Evolutionary conservation across 2,797 vertebrate genomes (phyloP).

Genomic region (Centroberyx gerrardi): DNA sequence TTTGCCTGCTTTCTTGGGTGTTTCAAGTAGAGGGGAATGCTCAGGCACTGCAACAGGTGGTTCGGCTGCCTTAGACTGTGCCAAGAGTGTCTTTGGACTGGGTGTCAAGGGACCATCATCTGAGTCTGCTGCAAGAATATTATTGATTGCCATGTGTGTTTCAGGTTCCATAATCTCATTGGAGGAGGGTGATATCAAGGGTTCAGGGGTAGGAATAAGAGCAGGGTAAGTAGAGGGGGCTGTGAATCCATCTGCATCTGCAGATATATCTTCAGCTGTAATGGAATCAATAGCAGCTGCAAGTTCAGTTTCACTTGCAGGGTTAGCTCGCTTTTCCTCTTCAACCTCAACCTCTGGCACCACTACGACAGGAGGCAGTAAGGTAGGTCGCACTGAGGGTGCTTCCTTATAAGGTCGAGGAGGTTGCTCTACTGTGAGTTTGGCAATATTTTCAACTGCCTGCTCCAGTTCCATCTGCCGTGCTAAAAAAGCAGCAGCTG

Average conservation of each 20-base stretch:
- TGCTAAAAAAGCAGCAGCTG: constrained; percentile 89
- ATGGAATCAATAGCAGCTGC: constrained; percentile 99
- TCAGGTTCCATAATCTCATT: constrained; percentile 91
- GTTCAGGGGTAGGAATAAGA: constrained; percentile 83
- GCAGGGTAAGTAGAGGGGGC: constrained; percentile 88
- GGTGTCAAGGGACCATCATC: constrained; percentile 69
- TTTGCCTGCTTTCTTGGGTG: constrained; percentile 89
- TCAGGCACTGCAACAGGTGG: constrained; percentile 72
- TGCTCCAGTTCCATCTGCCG: constrained; percentile 96
- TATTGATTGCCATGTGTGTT: constrained; percentile 88
- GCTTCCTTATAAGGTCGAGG: constrained; percentile 89
- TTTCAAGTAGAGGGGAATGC: constrained; percentile 75
- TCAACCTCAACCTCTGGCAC: constrained; percentile 85
- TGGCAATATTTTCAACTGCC: constrained; percentile 97
- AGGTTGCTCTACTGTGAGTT: constrained; percentile 89
- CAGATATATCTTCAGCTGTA: constrained; percentile 91
- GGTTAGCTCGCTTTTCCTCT: constrained; percentile 92
- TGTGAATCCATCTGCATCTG: constrained; percentile 92
- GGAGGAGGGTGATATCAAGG: constrained; percentile 82
- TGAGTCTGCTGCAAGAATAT: constrained; percentile 83
- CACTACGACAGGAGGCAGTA: constrained; percentile 79
- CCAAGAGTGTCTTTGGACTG: constrained; percentile 59
- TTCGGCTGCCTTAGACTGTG: constrained; percentile 83
- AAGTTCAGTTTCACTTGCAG: constrained; percentile 96
- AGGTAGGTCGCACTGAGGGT: constrained; percentile 74